Conservation (phyloP, 2,113 vertebrate species). For the Nannobrachium achirus region DNA sequence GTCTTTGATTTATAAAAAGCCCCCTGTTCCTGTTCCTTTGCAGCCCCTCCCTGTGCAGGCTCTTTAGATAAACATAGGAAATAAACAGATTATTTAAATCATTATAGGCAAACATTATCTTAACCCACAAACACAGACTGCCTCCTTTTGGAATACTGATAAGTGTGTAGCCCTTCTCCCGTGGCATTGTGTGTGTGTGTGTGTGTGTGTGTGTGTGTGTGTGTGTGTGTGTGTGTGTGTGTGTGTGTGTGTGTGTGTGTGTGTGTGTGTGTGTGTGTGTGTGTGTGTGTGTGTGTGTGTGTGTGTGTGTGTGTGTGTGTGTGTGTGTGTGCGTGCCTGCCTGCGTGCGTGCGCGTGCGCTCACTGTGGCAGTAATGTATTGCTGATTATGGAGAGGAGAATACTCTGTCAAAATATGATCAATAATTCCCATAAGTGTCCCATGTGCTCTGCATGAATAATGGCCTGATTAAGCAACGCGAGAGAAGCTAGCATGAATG, state of each 20-base stretch:
- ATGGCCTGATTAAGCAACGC: constrained; percentile 64
- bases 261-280: too few species aligned
- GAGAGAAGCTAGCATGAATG: constrained; percentile 51
- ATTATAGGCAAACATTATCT: constrained; percentile 72
- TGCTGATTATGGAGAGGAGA: constrained; percentile 68
- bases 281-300: too few species aligned
- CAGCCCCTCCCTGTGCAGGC: constrained; percentile 62
- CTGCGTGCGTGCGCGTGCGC: too few species aligned
- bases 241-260: too few species aligned
- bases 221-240: too few species aligned
- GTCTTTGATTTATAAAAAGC: constrained; percentile 73
- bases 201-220: background rate
- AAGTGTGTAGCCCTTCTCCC: constrained; percentile 54
- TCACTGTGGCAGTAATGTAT: constrained; percentile 30
- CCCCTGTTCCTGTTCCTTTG: constrained; percentile 39
- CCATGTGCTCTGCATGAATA: constrained; percentile 63
- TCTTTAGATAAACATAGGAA: constrained; percentile 72
- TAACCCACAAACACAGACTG: constrained; percentile 61
- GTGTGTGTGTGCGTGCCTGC: constrained; percentile 10
- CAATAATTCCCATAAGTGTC: constrained; percentile 74
- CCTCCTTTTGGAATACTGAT: constrained; percentile 67
- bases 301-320: too few species aligned
- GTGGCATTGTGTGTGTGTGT: constrained; percentile 20
- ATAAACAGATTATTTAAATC: constrained; percentile 78
- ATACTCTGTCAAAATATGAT: constrained; percentile 74